These are phyloP conservation scores for Camelus dromedarius DNA, from an alignment of 2,113 vertebrate genomes.

Conservation along the genomic window DNA sequence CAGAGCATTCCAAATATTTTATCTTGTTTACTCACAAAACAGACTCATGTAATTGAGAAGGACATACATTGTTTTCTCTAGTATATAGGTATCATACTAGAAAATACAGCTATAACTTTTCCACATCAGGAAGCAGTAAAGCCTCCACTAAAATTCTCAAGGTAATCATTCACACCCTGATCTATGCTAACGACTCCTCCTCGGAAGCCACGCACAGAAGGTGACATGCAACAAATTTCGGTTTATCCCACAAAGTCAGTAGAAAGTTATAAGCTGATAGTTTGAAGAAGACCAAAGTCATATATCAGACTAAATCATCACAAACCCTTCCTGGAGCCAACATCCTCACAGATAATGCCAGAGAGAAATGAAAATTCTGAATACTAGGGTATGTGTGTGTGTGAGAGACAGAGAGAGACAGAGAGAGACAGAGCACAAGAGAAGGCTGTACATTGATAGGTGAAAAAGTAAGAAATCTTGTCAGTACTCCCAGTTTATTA, in stretches of 20 bases:
- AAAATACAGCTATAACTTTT: constrained; percentile 78
- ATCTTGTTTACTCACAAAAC: constrained; percentile 60
- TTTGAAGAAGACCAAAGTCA: constrained; percentile 49
- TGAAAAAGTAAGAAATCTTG: not conserved
- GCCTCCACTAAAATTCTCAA: constrained; percentile 66
- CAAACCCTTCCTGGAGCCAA: not conserved
- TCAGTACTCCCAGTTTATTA: not conserved
- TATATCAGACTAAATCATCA: constrained; percentile 55
- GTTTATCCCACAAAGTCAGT: constrained; percentile 64
- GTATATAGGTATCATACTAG: constrained; percentile 29
- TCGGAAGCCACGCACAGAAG: constrained; percentile 56
- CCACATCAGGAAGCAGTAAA: constrained; percentile 74
- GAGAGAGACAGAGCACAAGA: not conserved
- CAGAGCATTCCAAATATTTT: constrained; percentile 60
- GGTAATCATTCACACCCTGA: constrained; percentile 72
- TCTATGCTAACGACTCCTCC: constrained; percentile 71
- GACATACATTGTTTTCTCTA: constrained; percentile 46
- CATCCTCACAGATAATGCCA: constrained; percentile 9
- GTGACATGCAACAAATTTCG: constrained; percentile 63
- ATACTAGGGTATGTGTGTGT: not conserved
- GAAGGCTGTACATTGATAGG: not conserved
- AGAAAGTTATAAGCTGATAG: constrained; percentile 65
- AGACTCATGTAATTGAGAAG: not conserved
- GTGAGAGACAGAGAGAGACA: not conserved
- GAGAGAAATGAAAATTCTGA: constrained; percentile 24